phyloP scores from a whole-genome alignment of 2,888 invertebrate species.

The Papilio gigon region DNA sequence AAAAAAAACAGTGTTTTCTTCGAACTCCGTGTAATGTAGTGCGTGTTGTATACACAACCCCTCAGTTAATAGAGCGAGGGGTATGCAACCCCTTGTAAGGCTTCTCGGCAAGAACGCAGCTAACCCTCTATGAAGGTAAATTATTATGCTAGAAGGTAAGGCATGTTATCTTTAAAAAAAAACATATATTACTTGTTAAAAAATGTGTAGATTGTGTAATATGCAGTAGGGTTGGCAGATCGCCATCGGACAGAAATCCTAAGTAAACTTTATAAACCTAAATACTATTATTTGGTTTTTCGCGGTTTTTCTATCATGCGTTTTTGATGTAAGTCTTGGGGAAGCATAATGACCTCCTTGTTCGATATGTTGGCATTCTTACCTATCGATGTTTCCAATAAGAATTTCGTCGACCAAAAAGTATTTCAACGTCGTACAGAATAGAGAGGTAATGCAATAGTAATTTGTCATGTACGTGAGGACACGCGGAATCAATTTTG shows the following conservation, averaged over 20 bases:
- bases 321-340: not conserved
- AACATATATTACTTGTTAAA: not conserved
- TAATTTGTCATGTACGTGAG: slow-evolving; percentile 70
- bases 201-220: too few relatives aligned
- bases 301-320: not conserved
- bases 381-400: slow-evolving; percentile 33
- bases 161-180: not conserved
- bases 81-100: slow-evolving; percentile 28
- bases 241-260: too few relatives aligned
- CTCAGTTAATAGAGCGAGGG: slow-evolving; percentile 5
- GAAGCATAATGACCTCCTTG: not conserved
- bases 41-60: slow-evolving; percentile 19
- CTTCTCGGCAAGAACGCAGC: slow-evolving; percentile 28
- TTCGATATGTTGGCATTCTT: not conserved
- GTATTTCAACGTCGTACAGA: slow-evolving; percentile 52
- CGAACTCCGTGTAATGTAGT: not conserved
- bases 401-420: slow-evolving; percentile 45
- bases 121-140: slow-evolving; percentile 28
- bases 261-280: not conserved
- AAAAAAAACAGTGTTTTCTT: slow-evolving; percentile 17
- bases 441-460: slow-evolving; percentile 56
- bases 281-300: not conserved
- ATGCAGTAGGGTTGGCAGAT: too few relatives aligned
- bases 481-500: slow-evolving; percentile 67
- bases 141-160: slow-evolving; percentile 14